Conservation (phyloP, 2,888 invertebrate genomes). For the Eretmocerus hayati region DNA sequence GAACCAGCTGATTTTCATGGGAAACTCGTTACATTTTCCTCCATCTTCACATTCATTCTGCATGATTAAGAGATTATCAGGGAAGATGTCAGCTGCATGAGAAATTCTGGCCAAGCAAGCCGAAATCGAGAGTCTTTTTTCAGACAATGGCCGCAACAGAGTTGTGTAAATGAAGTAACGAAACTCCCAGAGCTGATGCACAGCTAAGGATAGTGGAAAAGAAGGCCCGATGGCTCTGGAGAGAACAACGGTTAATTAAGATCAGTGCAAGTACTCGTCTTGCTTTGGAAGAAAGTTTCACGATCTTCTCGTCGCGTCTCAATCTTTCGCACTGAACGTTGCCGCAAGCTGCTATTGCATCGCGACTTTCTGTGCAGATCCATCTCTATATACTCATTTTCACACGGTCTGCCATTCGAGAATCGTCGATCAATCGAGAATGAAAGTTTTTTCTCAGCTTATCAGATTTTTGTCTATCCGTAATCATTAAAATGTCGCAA, state of each 20-base stretch:
- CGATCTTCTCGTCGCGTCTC: slow-evolving; percentile 16
- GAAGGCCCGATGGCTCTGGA: slow-evolving; percentile 9
- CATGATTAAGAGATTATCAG: not conserved
- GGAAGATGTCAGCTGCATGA: not conserved
- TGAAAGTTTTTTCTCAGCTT: slow-evolving; percentile 7
- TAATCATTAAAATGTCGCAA: no score
- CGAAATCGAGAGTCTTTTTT: slow-evolving; percentile 19
- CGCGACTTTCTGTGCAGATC: not conserved
- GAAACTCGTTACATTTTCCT: no score
- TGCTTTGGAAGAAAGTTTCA: slow-evolving; percentile 26
- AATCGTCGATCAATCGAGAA: slow-evolving; percentile 10
- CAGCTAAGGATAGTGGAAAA: no score
- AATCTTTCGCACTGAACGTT: not conserved
- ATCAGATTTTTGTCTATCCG: not conserved
- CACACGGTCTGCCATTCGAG: not conserved
- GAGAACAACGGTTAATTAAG: slow-evolving; percentile 26
- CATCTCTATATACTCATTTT: not conserved
- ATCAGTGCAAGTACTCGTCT: slow-evolving; percentile 15
- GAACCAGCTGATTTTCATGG: no score
- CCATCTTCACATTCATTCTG: no score
- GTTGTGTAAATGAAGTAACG: slow-evolving; percentile 23
- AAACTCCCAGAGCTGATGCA: slow-evolving; percentile 9
- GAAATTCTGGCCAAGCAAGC: not conserved
- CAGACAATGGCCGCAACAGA: slow-evolving; percentile 12
- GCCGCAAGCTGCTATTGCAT: not conserved